Evolutionary conservation across 2,888 invertebrate genomes (phyloP).

Genomic region (Epistrophella euchroma): DNA sequence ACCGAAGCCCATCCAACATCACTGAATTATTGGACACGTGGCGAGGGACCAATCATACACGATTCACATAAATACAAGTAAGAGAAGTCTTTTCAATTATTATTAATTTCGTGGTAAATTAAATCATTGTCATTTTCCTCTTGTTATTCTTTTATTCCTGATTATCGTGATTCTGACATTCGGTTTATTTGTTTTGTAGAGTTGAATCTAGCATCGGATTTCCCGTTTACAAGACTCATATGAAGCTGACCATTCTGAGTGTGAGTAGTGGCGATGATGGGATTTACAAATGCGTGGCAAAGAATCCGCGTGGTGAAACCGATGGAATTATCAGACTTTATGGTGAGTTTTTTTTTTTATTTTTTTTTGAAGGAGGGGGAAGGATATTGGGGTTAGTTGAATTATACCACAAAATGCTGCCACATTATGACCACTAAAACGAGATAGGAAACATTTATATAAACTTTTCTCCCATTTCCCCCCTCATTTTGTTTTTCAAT

Average conservation of each 20-base stretch:
- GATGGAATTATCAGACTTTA: conserved; percentile 95
- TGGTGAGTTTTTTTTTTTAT: too few relatives aligned
- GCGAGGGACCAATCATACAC: conserved; percentile 95
- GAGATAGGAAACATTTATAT: conserved; percentile 13
- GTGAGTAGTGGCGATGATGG: conserved; percentile 93
- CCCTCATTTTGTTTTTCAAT: not conserved
- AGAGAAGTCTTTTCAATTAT: conserved; percentile 60
- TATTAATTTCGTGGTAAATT: conserved; percentile 36
- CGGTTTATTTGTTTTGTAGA: conserved; percentile 76
- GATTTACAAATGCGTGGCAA: conserved; percentile 92
- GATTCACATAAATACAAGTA: conserved; percentile 92
- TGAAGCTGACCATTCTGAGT: conserved; percentile 92
- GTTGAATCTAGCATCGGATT: conserved; percentile 88
- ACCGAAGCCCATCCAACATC: conserved; percentile 97
- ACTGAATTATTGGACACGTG: conserved; percentile 94
- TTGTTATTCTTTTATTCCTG: not conserved
- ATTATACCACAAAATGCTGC: conserved; percentile 51
- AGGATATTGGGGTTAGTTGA: conserved; percentile 19
- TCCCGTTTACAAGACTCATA: conserved; percentile 93
- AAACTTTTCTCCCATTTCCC: conserved; percentile 5
- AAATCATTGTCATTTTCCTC: conserved; percentile 45
- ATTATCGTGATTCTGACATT: not conserved
- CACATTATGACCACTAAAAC: conserved; percentile 58
- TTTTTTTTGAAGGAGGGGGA: too few relatives aligned
- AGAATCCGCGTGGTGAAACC: conserved; percentile 95